Evolutionary conservation across 2,888 invertebrate species (phyloP).

Genomic region (Pristionchus japonicus): DNA sequence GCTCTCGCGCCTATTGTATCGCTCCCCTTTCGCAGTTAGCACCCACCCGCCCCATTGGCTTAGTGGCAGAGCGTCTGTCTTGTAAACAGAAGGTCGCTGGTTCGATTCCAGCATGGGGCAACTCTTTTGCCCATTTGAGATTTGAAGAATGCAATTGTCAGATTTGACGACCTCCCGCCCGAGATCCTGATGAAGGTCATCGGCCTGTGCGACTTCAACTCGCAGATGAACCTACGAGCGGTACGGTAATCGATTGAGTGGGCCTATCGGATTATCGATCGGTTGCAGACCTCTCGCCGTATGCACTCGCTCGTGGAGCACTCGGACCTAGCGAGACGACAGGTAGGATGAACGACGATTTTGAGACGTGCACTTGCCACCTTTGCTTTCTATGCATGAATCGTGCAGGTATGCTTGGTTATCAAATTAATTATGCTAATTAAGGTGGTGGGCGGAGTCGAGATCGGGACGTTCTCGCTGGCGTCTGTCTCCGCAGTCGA

Average conservation of each 20-base stretch:
- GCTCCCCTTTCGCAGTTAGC: neutral
- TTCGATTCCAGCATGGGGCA: slow-evolving; percentile 36
- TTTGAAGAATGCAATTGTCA: too few relatives aligned
- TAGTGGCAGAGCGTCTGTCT: slow-evolving; percentile 41
- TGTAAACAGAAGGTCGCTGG: slow-evolving; percentile 42
- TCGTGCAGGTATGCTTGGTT: too few relatives aligned
- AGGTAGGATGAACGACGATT: neutral
- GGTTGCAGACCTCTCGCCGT: slow-evolving; percentile 38
- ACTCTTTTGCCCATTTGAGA: neutral
- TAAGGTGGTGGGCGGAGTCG: slow-evolving; percentile 46
- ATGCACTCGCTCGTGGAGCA: slow-evolving; percentile 47
- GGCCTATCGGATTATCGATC: neutral
- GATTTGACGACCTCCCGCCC: slow-evolving; percentile 43
- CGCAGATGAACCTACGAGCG: slow-evolving; percentile 48
- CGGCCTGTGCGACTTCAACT: slow-evolving; percentile 45
- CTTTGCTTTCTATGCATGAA: too few relatives aligned
- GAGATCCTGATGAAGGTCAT: slow-evolving; percentile 40
- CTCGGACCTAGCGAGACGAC: slow-evolving; percentile 42
- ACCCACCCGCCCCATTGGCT: slow-evolving; percentile 32
- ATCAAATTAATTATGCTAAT: neutral
- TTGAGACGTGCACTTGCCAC: too few relatives aligned
- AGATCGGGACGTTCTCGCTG: slow-evolving; percentile 42
- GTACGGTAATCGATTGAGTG: slow-evolving; percentile 15
- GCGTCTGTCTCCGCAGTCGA: slow-evolving; percentile 13
- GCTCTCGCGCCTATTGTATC: neutral